Base-by-base conservation (phyloP, 2,888 invertebrate genomes). In the Leistus spinibarbis region DNA sequence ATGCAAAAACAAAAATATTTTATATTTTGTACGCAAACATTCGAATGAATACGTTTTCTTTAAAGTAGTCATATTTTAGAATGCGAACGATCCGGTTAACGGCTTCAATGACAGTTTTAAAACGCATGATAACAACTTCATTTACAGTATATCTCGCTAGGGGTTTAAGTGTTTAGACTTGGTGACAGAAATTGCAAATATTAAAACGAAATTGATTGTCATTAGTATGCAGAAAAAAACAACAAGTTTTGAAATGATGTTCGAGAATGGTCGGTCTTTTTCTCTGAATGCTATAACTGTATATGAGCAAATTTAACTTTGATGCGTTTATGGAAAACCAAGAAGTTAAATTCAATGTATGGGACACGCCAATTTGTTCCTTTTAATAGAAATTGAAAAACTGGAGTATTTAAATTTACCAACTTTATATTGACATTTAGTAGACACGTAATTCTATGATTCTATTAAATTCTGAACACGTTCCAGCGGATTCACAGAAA, bases 71-170 rank as follows among this genome's bases (percentile, higher is more conserved):
- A 73, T 73, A 73, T 67, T 62, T 73, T 73, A 73, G 53, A 3
- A 16, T 16, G 19, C n/a, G 22, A 73, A 73, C 62, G 67, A 54
- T 23, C 20, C 24, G 67, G 40, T 54, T 66, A 66, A 66, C n/a
- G n/a, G 20, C 19, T 4, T 19, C 40, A 53, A 27, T 9, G 73
- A 73, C 73, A 73, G 73, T 60, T 73, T 73, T 73, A 73, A 65
- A 60, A 73, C 67, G 20, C 62, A 67, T 54, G 62, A 67, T 73
- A 73, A 73, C 73, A 73, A 67, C 73, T 73, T 73, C 73, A 73
- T 73, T 73, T 73, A 73, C 73, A 73, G 73, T 73, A 73, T 73
- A 73, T 73, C 73, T 73, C 73, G 60, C 66, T 16, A 40, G 17
- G 66, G 56, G 24, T 40, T 57, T 66, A 72, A 72, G 17, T 40